Evolutionary conservation across 2,113 vertebrate species (phyloP), one percentile per base, ranked within the genome.

Genomic region (Anseranas semipalmata): DNA sequence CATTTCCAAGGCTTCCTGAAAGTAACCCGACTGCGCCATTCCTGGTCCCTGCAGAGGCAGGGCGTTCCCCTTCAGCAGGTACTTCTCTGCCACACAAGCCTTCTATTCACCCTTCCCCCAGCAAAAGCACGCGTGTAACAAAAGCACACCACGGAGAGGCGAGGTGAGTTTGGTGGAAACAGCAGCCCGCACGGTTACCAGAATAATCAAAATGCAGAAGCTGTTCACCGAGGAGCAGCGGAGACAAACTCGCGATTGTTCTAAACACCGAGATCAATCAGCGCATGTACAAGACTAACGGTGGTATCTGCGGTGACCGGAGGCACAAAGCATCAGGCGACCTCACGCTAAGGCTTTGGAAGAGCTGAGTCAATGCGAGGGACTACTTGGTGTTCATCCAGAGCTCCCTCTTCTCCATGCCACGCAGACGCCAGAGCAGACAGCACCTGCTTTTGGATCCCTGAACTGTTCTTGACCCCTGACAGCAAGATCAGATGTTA

Each of bases 71-170:
- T 63, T 30, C 16, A 72, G 33, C 14, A 89, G 17, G 33, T 28
- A 22, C 28, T 76, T 20, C 3, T 39, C 59, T 45, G 28, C 22
- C 50, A 65, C 5, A 0, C 7, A n/a, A 39, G 4, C 39, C 16
- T 56, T 33, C 7, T 4, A 28, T 14, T 27, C 50, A 39, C 28
- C 14, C 39, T 3, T 15, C 12, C 8, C 25, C 7, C n/a, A 33
- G 15, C 81, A 77, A 52, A 12, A 32, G 20, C 4, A 0, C 0
- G 1, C 2, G 6, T 1, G 0, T 15, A 62, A 55, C 14, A 73
- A 37, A 48, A 76, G 12, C 78, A 12, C 12, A n/a, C 35, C 41
- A 59, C 33, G 15, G 13, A 52, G 32, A 58, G 39, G 10, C 24
- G 1, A 0, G 50, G 20, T 53, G 35, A 48, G 21, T 52, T 9